phyloP scores from a whole-genome alignment of 2,797 vertebrate species.

The Serranus cabrilla region DNA sequence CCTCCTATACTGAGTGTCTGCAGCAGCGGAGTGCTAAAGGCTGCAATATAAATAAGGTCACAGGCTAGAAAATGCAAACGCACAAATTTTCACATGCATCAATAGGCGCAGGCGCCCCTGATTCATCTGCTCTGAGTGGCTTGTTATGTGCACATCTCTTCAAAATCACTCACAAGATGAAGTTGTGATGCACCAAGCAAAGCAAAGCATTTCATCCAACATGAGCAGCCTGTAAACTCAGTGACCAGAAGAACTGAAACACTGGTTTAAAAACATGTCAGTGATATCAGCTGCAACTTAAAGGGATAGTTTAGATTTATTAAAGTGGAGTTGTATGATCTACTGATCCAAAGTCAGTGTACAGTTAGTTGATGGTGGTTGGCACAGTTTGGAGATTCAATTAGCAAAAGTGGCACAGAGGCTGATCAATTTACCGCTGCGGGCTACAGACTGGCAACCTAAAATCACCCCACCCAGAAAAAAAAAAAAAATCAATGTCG shows the following conservation, averaged over 20 bases:
- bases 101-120: neutral
- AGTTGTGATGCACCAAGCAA: neutral
- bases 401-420: too few relatives aligned
- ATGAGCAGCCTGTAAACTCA: slow-evolving; percentile 5
- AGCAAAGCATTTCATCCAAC: neutral
- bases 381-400: too few relatives aligned
- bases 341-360: too few relatives aligned
- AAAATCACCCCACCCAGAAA: too few relatives aligned
- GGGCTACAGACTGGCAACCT: too few relatives aligned
- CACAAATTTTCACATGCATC: slow-evolving; percentile 30
- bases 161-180: slow-evolving; percentile 8
- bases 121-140: slow-evolving; percentile 17
- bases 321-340: too few relatives aligned
- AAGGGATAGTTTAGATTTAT: too few relatives aligned
- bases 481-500: too few relatives aligned
- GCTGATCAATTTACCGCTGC: too few relatives aligned
- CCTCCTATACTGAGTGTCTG: slow-evolving; percentile 27
- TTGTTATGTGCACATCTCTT: slow-evolving; percentile 15
- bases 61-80: slow-evolving; percentile 35
- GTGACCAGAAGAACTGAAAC: neutral
- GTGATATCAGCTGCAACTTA: neutral
- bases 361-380: too few relatives aligned
- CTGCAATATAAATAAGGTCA: slow-evolving; percentile 20
- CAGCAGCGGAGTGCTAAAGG: slow-evolving; percentile 13
- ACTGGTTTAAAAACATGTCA: neutral